Percentiles rank a stretch among this genome's conserved stretches.
These are phyloP conservation scores for Sphaerophoria taeniata DNA, from an alignment of 2,888 invertebrate species.

Conservation along the genomic window DNA sequence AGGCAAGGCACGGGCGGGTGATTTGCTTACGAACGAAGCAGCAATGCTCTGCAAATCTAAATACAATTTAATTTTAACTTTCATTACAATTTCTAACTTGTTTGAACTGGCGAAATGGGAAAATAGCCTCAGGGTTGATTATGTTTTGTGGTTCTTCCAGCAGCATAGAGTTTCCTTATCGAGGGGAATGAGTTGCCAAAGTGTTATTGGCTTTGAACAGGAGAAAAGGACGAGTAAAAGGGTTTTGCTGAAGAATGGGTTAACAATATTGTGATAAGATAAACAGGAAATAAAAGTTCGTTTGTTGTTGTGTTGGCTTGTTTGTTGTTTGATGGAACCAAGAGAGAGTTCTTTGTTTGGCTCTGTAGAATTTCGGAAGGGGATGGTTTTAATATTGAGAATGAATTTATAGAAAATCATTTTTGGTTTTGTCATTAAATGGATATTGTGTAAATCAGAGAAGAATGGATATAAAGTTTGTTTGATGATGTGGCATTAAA, in stretches of 20 bases:
- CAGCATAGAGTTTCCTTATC: conserved; percentile 1
- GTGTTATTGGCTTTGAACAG: conserved; percentile 66
- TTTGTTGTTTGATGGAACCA: conserved; percentile 27
- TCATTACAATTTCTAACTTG: conserved; percentile 74
- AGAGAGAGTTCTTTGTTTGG: conserved; percentile 18
- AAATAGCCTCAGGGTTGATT: conserved; percentile 70
- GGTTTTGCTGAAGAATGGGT: conserved; percentile 11
- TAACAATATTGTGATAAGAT: conserved; percentile 64
- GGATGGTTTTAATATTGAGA: conserved; percentile 23
- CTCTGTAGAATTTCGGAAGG: not conserved
- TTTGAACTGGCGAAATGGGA: conserved; percentile 72
- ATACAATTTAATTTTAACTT: conserved; percentile 75
- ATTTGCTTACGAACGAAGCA: conserved; percentile 31
- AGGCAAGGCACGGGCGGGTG: not conserved
- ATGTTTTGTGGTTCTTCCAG: conserved; percentile 60
- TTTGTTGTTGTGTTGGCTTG: conserved; percentile 52
- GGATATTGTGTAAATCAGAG: conserved; percentile 46
- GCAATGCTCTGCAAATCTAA: conserved; percentile 69
- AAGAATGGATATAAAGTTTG: conserved; percentile 33
- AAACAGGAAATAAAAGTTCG: conserved; percentile 58
- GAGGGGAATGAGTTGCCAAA: conserved; percentile 55
- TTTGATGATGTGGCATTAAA: conserved; percentile 49
- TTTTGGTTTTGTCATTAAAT: conserved; percentile 42
- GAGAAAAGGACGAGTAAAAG: not conserved
- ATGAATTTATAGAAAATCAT: conserved; percentile 46